These are phyloP conservation scores for Drosophila ezoana DNA, from an alignment of 2,888 invertebrate genomes.

Conservation along the genomic window DNA sequence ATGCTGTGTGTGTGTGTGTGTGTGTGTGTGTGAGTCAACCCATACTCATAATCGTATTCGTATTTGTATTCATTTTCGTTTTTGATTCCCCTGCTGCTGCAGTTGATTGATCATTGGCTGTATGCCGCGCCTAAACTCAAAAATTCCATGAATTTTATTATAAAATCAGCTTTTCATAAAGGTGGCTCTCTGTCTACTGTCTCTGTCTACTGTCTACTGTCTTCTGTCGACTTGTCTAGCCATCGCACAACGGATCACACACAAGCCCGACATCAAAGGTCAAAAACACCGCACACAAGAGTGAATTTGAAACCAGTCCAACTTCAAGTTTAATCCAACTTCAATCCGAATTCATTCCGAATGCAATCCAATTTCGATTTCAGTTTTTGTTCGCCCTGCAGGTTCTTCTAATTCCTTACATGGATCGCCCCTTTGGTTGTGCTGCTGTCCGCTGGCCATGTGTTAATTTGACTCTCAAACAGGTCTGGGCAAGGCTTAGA, in stretches of 20 bases:
- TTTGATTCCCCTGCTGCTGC: slow-evolving; percentile 51
- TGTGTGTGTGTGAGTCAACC: slow-evolving; percentile 48
- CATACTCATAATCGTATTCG: slow-evolving; percentile 38
- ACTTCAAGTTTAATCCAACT: slow-evolving; percentile 37
- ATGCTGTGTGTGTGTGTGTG: slow-evolving; percentile 35
- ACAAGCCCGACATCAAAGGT: slow-evolving; percentile 55
- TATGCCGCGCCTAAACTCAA: slow-evolving; percentile 68
- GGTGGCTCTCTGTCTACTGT: slow-evolving; percentile 37
- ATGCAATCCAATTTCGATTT: slow-evolving; percentile 55
- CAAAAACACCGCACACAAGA: slow-evolving; percentile 46
- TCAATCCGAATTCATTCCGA: slow-evolving; percentile 44
- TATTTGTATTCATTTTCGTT: slow-evolving; percentile 32
- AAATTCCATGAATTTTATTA: slow-evolving; percentile 75
- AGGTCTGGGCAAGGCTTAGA: slow-evolving; percentile 55
- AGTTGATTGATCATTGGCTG: slow-evolving; percentile 72
- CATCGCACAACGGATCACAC: slow-evolving; percentile 23
- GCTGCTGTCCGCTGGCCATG: slow-evolving; percentile 36
- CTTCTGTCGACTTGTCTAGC: slow-evolving; percentile 20
- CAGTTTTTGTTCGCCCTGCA: slow-evolving; percentile 42
- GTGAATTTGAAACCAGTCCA: slow-evolving; percentile 41
- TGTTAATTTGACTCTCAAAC: slow-evolving; percentile 55
- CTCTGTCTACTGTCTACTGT: no score
- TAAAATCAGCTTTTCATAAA: slow-evolving; percentile 68
- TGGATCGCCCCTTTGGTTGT: slow-evolving; percentile 21
- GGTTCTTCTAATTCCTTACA: slow-evolving; percentile 50